A percentile compares a stretch with the other conserved stretches of the same genome.
Evolutionary conservation across 1,140 invertebrate genomes (phyloP).

Genomic region (Diachasma alloeum): DNA sequence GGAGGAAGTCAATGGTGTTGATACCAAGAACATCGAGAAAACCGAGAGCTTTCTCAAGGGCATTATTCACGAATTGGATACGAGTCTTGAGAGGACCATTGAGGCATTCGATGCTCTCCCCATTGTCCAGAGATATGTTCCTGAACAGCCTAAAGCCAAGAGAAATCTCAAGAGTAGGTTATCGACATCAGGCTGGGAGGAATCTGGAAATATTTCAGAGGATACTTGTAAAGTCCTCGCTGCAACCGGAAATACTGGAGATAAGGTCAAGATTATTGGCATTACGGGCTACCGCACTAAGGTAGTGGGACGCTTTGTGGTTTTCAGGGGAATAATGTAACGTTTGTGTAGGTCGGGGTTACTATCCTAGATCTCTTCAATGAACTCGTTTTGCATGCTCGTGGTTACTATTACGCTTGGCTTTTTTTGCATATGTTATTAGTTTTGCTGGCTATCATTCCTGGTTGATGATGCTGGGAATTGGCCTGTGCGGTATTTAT

Average conservation of each 20-base stretch:
- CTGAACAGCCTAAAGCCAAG: constrained; percentile 24
- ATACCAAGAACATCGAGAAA: constrained; percentile 29
- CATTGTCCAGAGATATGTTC: constrained; percentile 36
- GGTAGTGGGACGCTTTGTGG: constrained; percentile 29
- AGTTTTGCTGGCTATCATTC: not conserved
- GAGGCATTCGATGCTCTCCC: constrained; percentile 30
- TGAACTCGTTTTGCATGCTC: not conserved
- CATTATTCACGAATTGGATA: constrained; percentile 49
- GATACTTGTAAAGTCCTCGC: constrained; percentile 12
- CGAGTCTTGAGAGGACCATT: constrained; percentile 40
- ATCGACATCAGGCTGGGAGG: constrained; percentile 38
- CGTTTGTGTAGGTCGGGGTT: not conserved
- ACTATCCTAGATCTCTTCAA: constrained; percentile 2
- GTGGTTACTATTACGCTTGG: not conserved
- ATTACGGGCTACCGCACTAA: constrained; percentile 31
- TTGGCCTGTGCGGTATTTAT: too few relatives aligned
- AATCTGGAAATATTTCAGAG: constrained; percentile 28
- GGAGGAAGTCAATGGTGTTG: constrained; percentile 23
- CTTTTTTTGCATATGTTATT: not conserved
- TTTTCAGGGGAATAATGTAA: constrained; percentile 9
- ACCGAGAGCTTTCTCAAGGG: constrained; percentile 47
- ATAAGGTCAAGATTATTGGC: not conserved
- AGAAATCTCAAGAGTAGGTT: constrained; percentile 24
- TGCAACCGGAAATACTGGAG: not conserved
- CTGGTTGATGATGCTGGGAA: not conserved